Conservation (phyloP, 1,140 invertebrate genomes). For the Stenopsyche tienmushanensis region DNA sequence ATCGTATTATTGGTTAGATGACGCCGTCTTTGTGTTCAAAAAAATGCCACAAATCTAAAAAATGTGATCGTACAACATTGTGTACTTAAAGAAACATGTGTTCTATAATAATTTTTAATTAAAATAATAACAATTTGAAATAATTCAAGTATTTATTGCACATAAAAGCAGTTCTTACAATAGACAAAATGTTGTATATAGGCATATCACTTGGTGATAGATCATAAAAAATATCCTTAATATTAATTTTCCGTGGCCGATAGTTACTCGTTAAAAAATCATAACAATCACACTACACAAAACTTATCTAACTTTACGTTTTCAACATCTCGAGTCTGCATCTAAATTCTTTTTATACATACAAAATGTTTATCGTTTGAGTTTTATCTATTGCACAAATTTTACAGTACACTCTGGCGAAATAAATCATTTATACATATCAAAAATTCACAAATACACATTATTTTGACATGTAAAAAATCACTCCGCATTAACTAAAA, state of each 20-base stretch:
- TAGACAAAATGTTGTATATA: slow-evolving; percentile 42
- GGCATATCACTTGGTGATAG: slow-evolving; percentile 42
- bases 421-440: too few species aligned
- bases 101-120: background rate
- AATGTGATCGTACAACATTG: background rate
- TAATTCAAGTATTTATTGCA: slow-evolving; percentile 40
- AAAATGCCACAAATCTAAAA: slow-evolving; percentile 13
- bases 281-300: slow-evolving; percentile 23
- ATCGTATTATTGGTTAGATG: slow-evolving; percentile 87
- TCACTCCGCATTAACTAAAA: too few species aligned
- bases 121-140: slow-evolving; percentile 2
- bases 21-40: slow-evolving; percentile 77
- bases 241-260: slow-evolving; percentile 37
- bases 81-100: background rate
- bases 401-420: too few species aligned
- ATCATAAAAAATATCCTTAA: slow-evolving; percentile 42
- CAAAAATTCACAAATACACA: too few species aligned
- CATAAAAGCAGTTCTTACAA: slow-evolving; percentile 43
- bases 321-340: too few species aligned
- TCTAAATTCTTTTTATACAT: too few species aligned
- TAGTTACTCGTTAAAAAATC: slow-evolving; percentile 30
- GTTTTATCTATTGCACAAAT: too few species aligned
- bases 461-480: too few species aligned
- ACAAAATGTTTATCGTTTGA: too few species aligned
- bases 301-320: slow-evolving; percentile 9